These are phyloP conservation scores for Nymphicus hollandicus DNA, from an alignment of 2,113 vertebrate genomes.

Conservation along the genomic window DNA sequence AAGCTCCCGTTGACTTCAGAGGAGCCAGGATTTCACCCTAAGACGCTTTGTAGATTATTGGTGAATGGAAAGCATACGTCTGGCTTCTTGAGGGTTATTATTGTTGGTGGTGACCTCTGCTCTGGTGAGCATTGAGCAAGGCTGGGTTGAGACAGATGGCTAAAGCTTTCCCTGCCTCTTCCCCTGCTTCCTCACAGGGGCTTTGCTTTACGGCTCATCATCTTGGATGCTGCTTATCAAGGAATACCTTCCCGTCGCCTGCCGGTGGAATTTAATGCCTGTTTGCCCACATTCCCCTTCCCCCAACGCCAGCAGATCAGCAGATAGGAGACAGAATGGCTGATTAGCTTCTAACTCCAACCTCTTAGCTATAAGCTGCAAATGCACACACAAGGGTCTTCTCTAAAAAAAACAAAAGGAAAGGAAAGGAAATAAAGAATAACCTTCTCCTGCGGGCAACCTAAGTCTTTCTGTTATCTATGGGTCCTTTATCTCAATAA, in stretches of 20 bases:
- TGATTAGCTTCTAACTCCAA: constrained; percentile 46
- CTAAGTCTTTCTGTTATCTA: background rate
- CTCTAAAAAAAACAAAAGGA: background rate
- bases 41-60: constrained; percentile 63
- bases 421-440: background rate
- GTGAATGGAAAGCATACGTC: constrained; percentile 63
- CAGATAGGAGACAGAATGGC: constrained; percentile 63
- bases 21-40: constrained; percentile 60
- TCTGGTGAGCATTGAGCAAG: constrained; percentile 48
- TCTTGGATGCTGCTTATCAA: constrained; percentile 51
- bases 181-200: background rate
- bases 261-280: constrained; percentile 59
- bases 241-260: constrained; percentile 27
- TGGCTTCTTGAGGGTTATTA: constrained; percentile 54
- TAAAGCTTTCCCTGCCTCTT: constrained; percentile 33
- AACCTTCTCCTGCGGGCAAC: background rate
- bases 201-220: constrained; percentile 32
- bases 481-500: constrained; percentile 18
- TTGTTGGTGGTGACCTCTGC: constrained; percentile 62
- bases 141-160: constrained; percentile 21
- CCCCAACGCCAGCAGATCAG: constrained; percentile 42
- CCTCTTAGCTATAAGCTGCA: constrained; percentile 38
- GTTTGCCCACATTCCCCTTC: constrained; percentile 52
- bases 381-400: constrained; percentile 12
- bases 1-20: constrained; percentile 64